These are phyloP conservation scores for Antrozous pallidus DNA, from an alignment of 2,797 vertebrate species.

Conservation along the genomic window DNA sequence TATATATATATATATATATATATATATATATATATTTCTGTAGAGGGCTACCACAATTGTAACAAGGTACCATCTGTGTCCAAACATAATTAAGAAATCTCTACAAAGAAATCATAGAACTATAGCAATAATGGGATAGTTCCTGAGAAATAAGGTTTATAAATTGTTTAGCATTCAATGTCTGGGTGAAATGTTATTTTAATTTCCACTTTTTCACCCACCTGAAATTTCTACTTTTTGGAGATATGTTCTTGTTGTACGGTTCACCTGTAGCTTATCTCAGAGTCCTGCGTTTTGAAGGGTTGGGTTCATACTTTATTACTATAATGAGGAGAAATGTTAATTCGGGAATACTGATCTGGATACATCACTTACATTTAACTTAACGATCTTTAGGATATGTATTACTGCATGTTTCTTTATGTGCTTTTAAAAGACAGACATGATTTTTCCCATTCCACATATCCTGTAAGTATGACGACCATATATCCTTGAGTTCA, in stretches of 20 bases:
- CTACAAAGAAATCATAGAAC: background rate
- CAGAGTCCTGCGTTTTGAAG: background rate
- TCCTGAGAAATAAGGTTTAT: background rate
- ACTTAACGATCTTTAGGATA: conserved; percentile 10
- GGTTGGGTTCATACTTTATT: background rate
- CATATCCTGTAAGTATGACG: background rate
- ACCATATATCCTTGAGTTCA: background rate
- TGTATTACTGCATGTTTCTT: background rate
- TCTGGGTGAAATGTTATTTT: conserved; percentile 10
- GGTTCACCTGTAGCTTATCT: background rate
- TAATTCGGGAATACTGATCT: background rate
- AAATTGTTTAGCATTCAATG: background rate
- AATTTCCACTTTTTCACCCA: background rate
- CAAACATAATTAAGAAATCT: background rate
- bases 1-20: background rate
- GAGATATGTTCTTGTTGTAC: background rate
- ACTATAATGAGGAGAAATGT: background rate
- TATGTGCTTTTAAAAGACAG: background rate
- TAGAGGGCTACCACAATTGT: background rate
- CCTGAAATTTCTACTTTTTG: background rate
- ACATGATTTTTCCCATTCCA: background rate
- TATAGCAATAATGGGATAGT: background rate
- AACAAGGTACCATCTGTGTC: background rate
- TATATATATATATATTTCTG: background rate
- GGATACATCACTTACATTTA: background rate